phyloP scores from a whole-genome alignment of 2,113 vertebrate species.

The Gopherus flavomarginatus region DNA sequence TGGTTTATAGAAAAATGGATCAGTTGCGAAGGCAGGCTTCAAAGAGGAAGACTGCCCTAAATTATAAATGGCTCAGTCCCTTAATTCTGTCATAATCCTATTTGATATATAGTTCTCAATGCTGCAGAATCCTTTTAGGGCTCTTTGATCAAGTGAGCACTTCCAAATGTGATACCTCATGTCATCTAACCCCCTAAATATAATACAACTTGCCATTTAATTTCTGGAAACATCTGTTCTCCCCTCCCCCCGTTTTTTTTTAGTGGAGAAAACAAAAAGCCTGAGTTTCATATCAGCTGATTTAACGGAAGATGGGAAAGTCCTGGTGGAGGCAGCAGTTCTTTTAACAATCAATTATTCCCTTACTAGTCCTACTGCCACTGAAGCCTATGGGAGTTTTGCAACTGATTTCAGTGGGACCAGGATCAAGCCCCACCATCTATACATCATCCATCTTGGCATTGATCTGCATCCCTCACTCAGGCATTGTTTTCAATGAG shows the following conservation, averaged over 20 bases:
- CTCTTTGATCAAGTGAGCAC: conserved; percentile 82
- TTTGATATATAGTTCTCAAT: conserved; percentile 80
- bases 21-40: conserved; percentile 78
- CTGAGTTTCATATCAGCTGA: not conserved
- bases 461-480: not conserved
- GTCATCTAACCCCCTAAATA: conserved; percentile 74
- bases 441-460: not conserved
- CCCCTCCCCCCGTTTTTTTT: not conserved
- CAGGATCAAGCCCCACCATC: not conserved
- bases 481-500: not conserved
- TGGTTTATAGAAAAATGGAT: conserved; percentile 79
- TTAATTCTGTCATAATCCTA: conserved; percentile 83
- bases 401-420: not conserved
- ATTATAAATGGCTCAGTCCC: conserved; percentile 79
- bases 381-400: not conserved
- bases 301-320: not conserved
- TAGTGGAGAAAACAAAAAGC: conserved; percentile 24
- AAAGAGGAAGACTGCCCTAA: conserved; percentile 78
- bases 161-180: conserved; percentile 76
- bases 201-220: conserved; percentile 72
- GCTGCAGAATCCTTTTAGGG: conserved; percentile 78
- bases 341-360: not conserved
- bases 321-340: not conserved
- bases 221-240: conserved; percentile 65
- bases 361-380: not conserved